Evolutionary conservation across 92 coral and sea anemone species (phyloP).

Genomic region (Porites rus): DNA sequence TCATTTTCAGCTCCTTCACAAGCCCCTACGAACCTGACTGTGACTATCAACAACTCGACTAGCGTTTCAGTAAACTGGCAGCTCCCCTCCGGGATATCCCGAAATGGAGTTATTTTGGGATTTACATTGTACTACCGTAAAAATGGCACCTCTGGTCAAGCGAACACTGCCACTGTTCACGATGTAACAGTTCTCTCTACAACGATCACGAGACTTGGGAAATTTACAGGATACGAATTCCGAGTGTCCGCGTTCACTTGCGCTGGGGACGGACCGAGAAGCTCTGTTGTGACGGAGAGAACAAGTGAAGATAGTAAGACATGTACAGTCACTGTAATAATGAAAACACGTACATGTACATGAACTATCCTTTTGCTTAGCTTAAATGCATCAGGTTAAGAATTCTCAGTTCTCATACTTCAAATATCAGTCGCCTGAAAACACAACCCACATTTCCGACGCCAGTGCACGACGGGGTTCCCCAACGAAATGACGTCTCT

Average conservation of each 20-base stretch:
- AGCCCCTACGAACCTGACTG: not conserved
- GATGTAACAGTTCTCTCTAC: not conserved
- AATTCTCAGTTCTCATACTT: too few species aligned
- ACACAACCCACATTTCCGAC: too few species aligned
- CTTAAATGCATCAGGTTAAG: too few species aligned
- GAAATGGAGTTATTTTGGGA: not conserved
- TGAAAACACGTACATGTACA: not conserved
- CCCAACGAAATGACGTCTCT: too few species aligned
- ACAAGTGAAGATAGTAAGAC: slow-evolving; percentile 8
- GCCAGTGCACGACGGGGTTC: too few species aligned
- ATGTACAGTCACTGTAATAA: not conserved
- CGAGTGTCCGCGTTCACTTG: slow-evolving; percentile 43
- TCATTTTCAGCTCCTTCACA: not conserved
- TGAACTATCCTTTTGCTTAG: too few species aligned
- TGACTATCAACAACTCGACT: not conserved
- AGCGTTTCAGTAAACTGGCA: slow-evolving; percentile 15
- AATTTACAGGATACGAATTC: slow-evolving; percentile 14
- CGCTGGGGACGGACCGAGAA: slow-evolving; percentile 31
- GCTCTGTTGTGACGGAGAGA: not conserved
- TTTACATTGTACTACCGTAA: slow-evolving; percentile 7
- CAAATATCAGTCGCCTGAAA: too few species aligned
- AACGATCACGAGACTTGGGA: not conserved
- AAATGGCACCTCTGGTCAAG: not conserved
- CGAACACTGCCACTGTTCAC: not conserved
- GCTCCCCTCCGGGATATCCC: not conserved